These are phyloP conservation scores for Trachelus iudaicus DNA, from an alignment of 2,888 invertebrate genomes.

Conservation along the genomic window DNA sequence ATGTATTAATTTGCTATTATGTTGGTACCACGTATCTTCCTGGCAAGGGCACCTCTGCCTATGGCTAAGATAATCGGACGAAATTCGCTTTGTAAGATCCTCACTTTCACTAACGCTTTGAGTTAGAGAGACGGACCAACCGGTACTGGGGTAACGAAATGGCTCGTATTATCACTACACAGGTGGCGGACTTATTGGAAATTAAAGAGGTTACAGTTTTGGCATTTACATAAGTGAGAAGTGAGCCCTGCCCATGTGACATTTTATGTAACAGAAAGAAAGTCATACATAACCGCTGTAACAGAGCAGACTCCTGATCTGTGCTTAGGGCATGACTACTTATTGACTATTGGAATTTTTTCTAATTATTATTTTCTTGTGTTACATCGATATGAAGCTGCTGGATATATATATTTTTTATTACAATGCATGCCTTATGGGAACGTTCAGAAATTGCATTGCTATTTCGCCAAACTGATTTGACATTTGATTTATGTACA, in stretches of 20 bases:
- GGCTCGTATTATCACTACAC: background rate
- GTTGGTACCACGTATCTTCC: background rate
- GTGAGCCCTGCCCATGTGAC: background rate
- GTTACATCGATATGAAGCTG: background rate
- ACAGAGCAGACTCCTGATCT: background rate
- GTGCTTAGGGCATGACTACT: background rate
- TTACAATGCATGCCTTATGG: background rate
- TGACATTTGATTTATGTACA: background rate
- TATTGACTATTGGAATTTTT: background rate
- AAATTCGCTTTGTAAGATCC: background rate
- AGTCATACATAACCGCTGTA: constrained; percentile 4
- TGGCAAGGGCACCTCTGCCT: background rate
- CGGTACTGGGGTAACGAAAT: background rate
- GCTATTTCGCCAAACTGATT: background rate
- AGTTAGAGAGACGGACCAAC: background rate
- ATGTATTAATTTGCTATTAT: background rate
- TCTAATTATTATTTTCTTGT: background rate
- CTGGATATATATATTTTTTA: background rate
- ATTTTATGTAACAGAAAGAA: constrained; percentile 19
- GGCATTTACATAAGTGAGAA: constrained; percentile 3
- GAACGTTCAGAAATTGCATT: background rate
- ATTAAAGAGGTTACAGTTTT: constrained; percentile 4
- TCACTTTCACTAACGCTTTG: background rate
- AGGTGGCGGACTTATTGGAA: background rate
- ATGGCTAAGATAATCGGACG: background rate